Evolutionary conservation across 1,140 invertebrate species (phyloP).

Genomic region (Aphidius ervi): DNA sequence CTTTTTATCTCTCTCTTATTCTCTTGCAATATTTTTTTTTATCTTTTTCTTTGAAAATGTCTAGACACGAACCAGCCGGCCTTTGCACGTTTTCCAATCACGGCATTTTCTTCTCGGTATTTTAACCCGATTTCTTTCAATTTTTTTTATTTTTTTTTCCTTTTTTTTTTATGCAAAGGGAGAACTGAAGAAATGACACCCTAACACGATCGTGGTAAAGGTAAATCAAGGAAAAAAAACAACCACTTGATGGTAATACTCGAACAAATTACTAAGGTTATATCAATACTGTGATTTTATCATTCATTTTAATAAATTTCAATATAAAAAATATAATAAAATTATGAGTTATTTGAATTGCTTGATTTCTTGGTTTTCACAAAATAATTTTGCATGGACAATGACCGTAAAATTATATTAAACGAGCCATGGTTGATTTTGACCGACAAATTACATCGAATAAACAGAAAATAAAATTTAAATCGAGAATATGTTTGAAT

Average conservation of each 20-base stretch:
- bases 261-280: no score
- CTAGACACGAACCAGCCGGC: slow-evolving; percentile 40
- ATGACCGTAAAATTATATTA: slow-evolving; percentile 52
- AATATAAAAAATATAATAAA: no score
- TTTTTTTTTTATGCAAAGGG: neutral
- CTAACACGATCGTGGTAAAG: neutral
- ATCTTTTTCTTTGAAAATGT: slow-evolving; percentile 24
- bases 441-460: slow-evolving; percentile 53
- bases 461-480: slow-evolving; percentile 34
- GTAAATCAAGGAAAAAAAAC: neutral
- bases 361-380: neutral
- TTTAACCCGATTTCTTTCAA: slow-evolving; percentile 7
- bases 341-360: no score
- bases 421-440: slow-evolving; percentile 49
- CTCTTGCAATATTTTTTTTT: slow-evolving; percentile 16
- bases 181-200: no score
- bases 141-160: neutral
- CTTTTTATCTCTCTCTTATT: slow-evolving; percentile 18
- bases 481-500: slow-evolving; percentile 6
- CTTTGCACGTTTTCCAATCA: slow-evolving; percentile 50
- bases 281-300: no score
- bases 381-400: slow-evolving; percentile 45
- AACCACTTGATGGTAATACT: no score
- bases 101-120: slow-evolving; percentile 31
- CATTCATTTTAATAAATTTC: no score